These are phyloP conservation scores for Cuniculus paca DNA, from an alignment of 2,797 vertebrate species.

Conservation along the genomic window DNA sequence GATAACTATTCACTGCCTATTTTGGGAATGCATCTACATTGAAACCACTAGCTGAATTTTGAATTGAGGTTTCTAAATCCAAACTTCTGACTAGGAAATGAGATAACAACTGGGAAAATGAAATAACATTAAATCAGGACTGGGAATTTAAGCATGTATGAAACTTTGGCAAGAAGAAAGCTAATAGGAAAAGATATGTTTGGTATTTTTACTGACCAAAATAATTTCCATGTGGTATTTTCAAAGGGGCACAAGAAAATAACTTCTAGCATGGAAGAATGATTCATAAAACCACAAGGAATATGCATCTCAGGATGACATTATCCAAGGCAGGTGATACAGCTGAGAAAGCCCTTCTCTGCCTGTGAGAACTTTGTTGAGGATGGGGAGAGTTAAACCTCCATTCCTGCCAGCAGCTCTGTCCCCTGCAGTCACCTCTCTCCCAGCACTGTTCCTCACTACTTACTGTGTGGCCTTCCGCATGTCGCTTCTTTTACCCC, in stretches of 20 bases:
- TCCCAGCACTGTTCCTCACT: not conserved
- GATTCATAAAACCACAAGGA: conserved; percentile 2
- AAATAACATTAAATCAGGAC: not conserved
- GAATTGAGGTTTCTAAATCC: not conserved
- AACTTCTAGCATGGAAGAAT: conserved; percentile 14
- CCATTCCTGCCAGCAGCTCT: no score
- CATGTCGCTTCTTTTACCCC: not conserved
- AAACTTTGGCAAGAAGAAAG: not conserved
- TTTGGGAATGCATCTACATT: not conserved
- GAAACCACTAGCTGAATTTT: conserved; percentile 31
- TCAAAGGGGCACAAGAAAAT: not conserved
- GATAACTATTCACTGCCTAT: not conserved
- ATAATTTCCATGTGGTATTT: conserved; percentile 37
- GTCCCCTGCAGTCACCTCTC: not conserved
- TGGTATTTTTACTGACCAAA: conserved; percentile 17
- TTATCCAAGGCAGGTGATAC: not conserved
- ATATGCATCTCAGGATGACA: not conserved
- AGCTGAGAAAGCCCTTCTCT: not conserved
- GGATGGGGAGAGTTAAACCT: not conserved
- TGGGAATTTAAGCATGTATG: not conserved
- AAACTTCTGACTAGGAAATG: not conserved
- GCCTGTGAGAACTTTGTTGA: not conserved
- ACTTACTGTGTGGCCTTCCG: not conserved
- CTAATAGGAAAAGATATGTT: not conserved
- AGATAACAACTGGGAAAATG: not conserved